Percentiles rank a stretch among this genome's conserved stretches.
These are phyloP conservation scores for Phymanthus crucifer DNA, from an alignment of 92 coral and sea anemone genomes.

Conservation along the genomic window DNA sequence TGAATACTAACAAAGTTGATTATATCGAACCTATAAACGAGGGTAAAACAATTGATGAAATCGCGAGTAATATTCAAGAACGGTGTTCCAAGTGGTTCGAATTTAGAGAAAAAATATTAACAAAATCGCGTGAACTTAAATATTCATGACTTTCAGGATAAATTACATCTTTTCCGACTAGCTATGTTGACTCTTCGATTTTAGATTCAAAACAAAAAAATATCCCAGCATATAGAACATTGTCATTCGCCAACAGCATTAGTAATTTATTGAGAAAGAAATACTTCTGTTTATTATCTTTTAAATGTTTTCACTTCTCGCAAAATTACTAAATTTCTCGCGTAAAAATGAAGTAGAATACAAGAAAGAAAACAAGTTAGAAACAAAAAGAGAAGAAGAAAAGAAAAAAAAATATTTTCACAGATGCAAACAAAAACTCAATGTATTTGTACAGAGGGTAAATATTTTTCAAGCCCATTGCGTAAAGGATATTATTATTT, in stretches of 20 bases:
- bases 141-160: background rate
- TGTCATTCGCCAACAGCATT: no score
- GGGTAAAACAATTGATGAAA: conserved; percentile 58
- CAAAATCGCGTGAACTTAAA: conserved; percentile 1
- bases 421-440: background rate
- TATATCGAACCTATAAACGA: conserved; percentile 13
- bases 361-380: background rate
- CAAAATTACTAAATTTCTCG: no score
- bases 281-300: no score
- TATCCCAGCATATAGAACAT: no score
- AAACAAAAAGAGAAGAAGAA: background rate
- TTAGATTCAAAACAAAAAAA: no score
- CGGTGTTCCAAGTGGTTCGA: conserved; percentile 73
- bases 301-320: no score
- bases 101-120: conserved; percentile 25
- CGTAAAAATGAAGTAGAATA: background rate
- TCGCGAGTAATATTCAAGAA: conserved; percentile 66
- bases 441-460: background rate
- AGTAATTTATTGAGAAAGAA: no score
- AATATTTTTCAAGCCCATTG: background rate
- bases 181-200: background rate
- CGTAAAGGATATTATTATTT: background rate
- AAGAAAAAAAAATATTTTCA: background rate
- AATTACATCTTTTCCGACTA: no score
- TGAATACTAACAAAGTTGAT: background rate